Evolutionary conservation across 2,797 vertebrate genomes (phyloP), one percentile per base, ranked within the genome.

Genomic region (Lepus townsendii): DNA sequence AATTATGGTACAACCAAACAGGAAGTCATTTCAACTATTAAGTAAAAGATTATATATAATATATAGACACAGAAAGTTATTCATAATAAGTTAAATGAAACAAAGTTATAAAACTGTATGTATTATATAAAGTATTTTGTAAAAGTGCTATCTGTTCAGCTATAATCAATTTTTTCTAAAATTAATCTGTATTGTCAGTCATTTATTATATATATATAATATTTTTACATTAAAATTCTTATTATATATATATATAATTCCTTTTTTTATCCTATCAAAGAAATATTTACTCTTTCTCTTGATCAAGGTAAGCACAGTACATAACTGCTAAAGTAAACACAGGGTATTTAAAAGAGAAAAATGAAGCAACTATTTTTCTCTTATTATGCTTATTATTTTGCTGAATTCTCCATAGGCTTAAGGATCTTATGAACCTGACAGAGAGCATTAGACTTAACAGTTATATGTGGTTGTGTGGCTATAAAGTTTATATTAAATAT

Each of bases 301-400:
- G 24, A 47, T 86, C 71, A 84, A 76, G 16, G 91, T 38, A 35
- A 83, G 86, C 22, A 79, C 52, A 76, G 69, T 30, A n/a, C 1
- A 50, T 72, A 71, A 75, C 27, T 26, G 72, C n/a, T 79, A 80
- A 82, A 85, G 26, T 30, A 17, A 92, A 35, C 0, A 71, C 80
- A 27, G 32, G 6, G 20, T 30, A 73, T 83, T 76, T 52, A 80
- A 71, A 86, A 87, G 38, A 86, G 32, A 91, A 88, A 86, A 88
- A 57, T 12, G 1, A 20, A 83, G 66, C 2, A 19, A 85, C 32
- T 75, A 66, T 42, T 69, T 20, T 35, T 22, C 14, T 57, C 13
- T 54, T 80, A 20, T 38, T 47, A 57, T 17, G 87, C 6, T 78
- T 69, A 82, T 30, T 84, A 57, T 93, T 78, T 72, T 79, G 26